Evolutionary conservation across 1,140 invertebrate species (phyloP), one percentile per base, ranked within the genome.

Genomic region (Rhagoletis zephyria): DNA sequence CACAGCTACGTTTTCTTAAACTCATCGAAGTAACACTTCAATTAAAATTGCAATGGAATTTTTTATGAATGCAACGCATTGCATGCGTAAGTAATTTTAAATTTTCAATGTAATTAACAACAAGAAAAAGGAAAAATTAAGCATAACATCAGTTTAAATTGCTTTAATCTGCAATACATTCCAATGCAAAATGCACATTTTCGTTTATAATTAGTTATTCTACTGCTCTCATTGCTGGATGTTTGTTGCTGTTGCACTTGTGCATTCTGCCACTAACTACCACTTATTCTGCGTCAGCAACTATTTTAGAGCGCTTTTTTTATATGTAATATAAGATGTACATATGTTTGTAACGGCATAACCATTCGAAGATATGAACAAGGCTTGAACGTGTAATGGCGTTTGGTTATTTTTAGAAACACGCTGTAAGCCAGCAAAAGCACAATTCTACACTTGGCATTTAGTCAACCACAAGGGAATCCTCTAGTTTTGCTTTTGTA

Each of bases 361-460:
- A 4, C 7, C 2, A n/a, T 63, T 63, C 61, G n/a, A 56, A 14
- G 4, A 16, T 30, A 81, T 16, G 12, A 74, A 16, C 2, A 30
- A 48, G 48, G 1, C 2, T 56, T 19, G 45, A 9, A 56, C 45
- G 74, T 30, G 48, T n/a, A 42, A 51, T 77, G 40, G 45, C 70
- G 7, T 48, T 48, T n/a, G n/a, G 45, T 42, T 81, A 81, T 81
- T 81, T 81, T 81, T 81, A 81, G 74, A n/a, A 6, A 12, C 48
- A 51, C 6, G 9, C 48, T 16, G 4, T 51, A 19, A 56, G n/a
- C 45, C 45, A 48, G 67, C 19, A 30, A 74, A 42, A 74, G 42
- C 10, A 19, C 9, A 42, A 19, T 81, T 56, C 48, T 81, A 30
- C 30, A 56, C 48, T 56, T 81, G 48, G 74, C 48, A 4, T 81